These are phyloP conservation scores for Odontocolon sp. DNA, from an alignment of 2,888 invertebrate genomes.

Conservation along the genomic window DNA sequence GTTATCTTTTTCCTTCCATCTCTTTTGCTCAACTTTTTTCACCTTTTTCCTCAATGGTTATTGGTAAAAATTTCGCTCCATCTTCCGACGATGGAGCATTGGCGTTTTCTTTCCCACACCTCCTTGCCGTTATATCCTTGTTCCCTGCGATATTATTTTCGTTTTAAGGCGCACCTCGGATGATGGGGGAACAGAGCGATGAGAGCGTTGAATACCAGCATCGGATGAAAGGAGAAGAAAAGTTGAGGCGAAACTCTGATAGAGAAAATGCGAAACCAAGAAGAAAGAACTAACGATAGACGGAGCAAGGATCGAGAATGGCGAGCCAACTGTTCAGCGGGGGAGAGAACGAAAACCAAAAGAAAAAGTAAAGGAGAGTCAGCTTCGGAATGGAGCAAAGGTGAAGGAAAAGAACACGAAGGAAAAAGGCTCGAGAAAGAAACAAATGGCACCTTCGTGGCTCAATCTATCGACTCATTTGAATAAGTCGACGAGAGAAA, in stretches of 20 bases:
- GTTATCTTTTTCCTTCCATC: not conserved
- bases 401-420: conserved; percentile 44
- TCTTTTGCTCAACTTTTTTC: not conserved
- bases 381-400: not conserved
- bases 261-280: not conserved
- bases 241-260: not conserved
- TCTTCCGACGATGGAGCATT: not conserved
- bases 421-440: conserved; percentile 63
- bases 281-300: not conserved
- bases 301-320: no score
- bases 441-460: conserved; percentile 74
- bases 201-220: not conserved
- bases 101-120: not conserved
- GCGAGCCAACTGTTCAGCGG: no score
- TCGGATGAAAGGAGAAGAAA: not conserved
- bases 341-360: not conserved
- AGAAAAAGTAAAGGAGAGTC: not conserved
- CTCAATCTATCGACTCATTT: conserved; percentile 75
- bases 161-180: conserved; percentile 25
- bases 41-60: not conserved
- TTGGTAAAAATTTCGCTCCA: not conserved
- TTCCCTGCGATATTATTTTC: conserved; percentile 56
- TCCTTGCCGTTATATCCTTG: not conserved
- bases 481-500: conserved; percentile 72
- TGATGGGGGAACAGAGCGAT: not conserved